Conservation (phyloP, 1,140 invertebrate species). For the Apocrypta bakeri region DNA sequence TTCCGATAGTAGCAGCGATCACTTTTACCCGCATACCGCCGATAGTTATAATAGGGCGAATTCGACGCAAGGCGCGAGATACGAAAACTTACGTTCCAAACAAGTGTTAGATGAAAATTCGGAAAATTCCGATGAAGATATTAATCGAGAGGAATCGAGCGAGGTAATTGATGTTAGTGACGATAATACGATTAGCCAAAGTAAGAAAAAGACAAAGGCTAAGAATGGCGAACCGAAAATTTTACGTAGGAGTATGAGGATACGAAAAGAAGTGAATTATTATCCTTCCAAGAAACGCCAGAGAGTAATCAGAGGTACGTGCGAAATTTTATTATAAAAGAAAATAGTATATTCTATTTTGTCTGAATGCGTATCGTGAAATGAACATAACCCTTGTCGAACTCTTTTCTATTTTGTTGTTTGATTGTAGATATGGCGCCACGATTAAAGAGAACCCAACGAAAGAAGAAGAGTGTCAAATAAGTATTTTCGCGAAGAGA, state of each 20-base stretch:
- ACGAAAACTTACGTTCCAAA: no score
- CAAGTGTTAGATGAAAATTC: no score
- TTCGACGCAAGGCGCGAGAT: no score
- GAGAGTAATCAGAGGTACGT: background rate
- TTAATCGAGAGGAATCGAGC: no score
- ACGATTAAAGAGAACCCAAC: background rate
- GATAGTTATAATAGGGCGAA: no score
- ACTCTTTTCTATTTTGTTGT: background rate
- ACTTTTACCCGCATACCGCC: background rate
- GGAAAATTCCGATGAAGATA: no score
- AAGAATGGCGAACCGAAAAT: background rate
- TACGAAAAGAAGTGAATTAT: background rate
- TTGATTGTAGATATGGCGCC: background rate
- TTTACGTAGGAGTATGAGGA: background rate
- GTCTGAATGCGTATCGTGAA: no score
- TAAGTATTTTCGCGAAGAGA: no score
- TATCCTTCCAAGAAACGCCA: background rate
- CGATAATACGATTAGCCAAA: background rate
- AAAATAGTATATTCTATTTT: no score
- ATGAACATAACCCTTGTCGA: conserved; percentile 26
- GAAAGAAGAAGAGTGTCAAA: background rate
- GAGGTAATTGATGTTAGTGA: no score
- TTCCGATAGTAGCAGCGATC: background rate
- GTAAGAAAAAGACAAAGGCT: background rate
- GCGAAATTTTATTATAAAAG: background rate